Evolutionary conservation across 2,888 invertebrate species (phyloP), one percentile per base, ranked within the genome.

Genomic region (Odontocerum albicorne): DNA sequence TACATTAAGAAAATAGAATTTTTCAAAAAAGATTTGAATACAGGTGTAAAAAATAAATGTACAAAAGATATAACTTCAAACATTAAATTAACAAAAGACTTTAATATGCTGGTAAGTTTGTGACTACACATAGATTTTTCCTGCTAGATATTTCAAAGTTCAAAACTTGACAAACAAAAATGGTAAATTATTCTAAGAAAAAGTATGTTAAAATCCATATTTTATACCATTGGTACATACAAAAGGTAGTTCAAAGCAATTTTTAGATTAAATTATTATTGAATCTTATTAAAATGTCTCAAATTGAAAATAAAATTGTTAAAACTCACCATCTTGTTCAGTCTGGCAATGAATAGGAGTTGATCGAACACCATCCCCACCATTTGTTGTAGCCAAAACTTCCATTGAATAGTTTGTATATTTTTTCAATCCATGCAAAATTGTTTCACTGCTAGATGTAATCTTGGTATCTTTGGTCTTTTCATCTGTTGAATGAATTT

Each of bases 381-480:
- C 96, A 52, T 94, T 89, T 4, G 96, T 96, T 66, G 89, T 96
- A 16, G 96, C 95, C 64, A 96, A 75, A 22, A 97, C 94, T 80
- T 96, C 94, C 86, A 97, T 92, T 54, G 94, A 96, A 74, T 96
- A 97, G 75, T 97, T 96, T 2, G 96, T 96, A 75, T 88, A 96
- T 71, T 95, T 95, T 72, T 92, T 91, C 49, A 97, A 80, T 47
- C 93, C 93, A 68, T 93, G 93, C n/a, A 94, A 81, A 65, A 93
- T 93, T 1, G 93, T 93, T 73, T 94, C 93, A 66, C 91, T 92
- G 62, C 92, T 90, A n/a, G 92, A 87, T 3, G 93, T 92, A 64
- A 92, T 92, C 73, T 93, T 93, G 6, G 92, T 90, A 66, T 93
- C 93, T 66, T 92, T 93, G 13, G 88, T 88, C 66, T 90, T 92